Percentiles rank a stretch among this genome's conserved stretches.
These are phyloP conservation scores for Antechinus flavipes DNA, from an alignment of 2,113 vertebrate species.

Conservation along the genomic window DNA sequence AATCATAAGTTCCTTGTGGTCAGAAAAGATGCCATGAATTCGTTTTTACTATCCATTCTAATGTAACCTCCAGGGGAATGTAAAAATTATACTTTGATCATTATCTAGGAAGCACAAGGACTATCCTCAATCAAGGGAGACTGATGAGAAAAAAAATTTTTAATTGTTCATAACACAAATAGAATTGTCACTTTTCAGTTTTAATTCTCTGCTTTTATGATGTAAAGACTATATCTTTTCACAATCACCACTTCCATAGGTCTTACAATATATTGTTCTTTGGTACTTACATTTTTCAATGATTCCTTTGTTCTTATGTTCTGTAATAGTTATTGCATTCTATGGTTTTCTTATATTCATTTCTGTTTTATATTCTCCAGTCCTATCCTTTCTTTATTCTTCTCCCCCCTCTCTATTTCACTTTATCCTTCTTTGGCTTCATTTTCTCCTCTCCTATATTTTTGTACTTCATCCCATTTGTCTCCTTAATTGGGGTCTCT, in stretches of 20 bases:
- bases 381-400: neutral
- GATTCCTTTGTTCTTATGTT: neutral
- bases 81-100: neutral
- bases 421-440: constrained; percentile 36
- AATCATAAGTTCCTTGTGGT: neutral
- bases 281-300: neutral
- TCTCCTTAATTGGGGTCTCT: constrained; percentile 55
- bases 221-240: neutral
- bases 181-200: neutral
- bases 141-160: neutral
- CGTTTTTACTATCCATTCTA: neutral
- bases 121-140: neutral
- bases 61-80: neutral
- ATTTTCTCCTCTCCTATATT: constrained; percentile 51
- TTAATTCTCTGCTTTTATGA: neutral
- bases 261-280: neutral
- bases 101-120: neutral
- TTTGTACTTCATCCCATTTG: constrained; percentile 61
- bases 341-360: neutral
- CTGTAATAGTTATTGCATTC: neutral
- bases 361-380: neutral
- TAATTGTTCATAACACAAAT: neutral
- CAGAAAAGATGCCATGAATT: neutral
- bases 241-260: neutral
- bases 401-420: neutral